Evolutionary conservation across 1,140 invertebrate species (phyloP), one percentile per base, ranked within the genome.

Genomic region (Planococcus citri): DNA sequence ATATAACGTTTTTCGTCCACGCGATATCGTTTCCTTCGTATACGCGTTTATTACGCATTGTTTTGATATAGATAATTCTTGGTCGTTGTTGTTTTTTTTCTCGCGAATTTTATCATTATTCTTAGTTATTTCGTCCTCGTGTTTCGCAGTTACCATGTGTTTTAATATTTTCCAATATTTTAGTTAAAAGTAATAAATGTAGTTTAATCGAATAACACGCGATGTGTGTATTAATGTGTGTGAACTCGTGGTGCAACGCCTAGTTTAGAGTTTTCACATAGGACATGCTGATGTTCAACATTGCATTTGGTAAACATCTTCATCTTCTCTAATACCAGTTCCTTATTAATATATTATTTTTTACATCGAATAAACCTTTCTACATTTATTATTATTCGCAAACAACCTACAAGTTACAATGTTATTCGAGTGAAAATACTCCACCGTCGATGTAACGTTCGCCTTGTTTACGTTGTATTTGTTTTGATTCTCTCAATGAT

Each of bases 21-120:
- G 41, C 41, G 41, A 51, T 51, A 51, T 51, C 41, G 41, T 51
- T n/a, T 51, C n/a, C 10, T 51, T 51, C n/a, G 41, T 17, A 51
- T n/a, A n/a, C n/a, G n/a, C n/a, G 41, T n/a, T 51, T 51, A 51
- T 51, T 51, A 51, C 41, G 41, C n/a, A 51, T 51, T 51, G 41
- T 51, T 51, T 51, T 51, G 2, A 37, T 37, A 51, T 51, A 51
- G 41, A 17, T 51, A 20, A 51, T 14, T 51, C 41, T n/a, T n/a
- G n/a, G 41, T 14, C 41, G 41, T 51, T 51, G 2, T 17, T 51
- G 6, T 51, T 51, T 33, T 12, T 33, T 33, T 33, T 33, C 29
- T 51, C n/a, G n/a, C n/a, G n/a, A 51, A 20, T 20, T 51, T 51
- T 51, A n/a, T 3, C 10, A 51, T 51, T 37, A 37, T 37, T 8